These are phyloP conservation scores for Capreolus pygargus DNA, from an alignment of 2,113 vertebrate species.

Conservation along the genomic window DNA sequence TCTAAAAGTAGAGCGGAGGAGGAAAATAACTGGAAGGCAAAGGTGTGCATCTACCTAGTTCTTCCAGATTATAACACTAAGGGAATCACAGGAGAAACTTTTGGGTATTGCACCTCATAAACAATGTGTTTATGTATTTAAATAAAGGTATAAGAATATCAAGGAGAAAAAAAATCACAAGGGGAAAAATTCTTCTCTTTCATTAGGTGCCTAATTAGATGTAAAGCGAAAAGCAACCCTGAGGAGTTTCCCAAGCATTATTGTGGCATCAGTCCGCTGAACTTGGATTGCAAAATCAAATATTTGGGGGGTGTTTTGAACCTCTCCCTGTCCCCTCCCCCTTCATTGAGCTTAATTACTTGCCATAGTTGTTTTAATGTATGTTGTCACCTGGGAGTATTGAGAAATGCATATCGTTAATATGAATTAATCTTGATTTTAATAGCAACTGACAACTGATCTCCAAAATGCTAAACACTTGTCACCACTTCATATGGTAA, in stretches of 20 bases:
- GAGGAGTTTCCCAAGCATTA: constrained; percentile 53
- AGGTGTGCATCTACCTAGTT: not conserved
- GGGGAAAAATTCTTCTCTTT: constrained; percentile 64
- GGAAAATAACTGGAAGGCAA: not conserved
- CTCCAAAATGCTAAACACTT: constrained; percentile 82
- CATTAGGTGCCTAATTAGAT: constrained; percentile 72
- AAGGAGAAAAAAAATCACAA: constrained; percentile 47
- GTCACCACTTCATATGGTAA: constrained; percentile 74
- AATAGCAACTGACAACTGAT: constrained; percentile 83
- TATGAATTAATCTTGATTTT: constrained; percentile 88
- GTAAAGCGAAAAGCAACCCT: constrained; percentile 70
- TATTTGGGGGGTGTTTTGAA: constrained; percentile 70
- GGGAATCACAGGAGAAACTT: constrained; percentile 34
- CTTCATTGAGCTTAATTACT: constrained; percentile 83
- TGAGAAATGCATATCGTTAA: constrained; percentile 86
- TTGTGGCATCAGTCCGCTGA: constrained; percentile 64
- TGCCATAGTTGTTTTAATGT: constrained; percentile 84
- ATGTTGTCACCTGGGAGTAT: constrained; percentile 83
- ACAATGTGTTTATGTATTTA: constrained; percentile 36
- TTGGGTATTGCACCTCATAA: constrained; percentile 18
- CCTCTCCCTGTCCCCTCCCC: constrained; percentile 69
- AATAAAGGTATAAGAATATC: constrained; percentile 55
- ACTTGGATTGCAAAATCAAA: constrained; percentile 72
- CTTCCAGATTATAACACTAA: not conserved
- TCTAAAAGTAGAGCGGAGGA: not conserved